Base-by-base conservation (phyloP, 2,113 vertebrate genomes). In the Ursus arctos region DNA sequence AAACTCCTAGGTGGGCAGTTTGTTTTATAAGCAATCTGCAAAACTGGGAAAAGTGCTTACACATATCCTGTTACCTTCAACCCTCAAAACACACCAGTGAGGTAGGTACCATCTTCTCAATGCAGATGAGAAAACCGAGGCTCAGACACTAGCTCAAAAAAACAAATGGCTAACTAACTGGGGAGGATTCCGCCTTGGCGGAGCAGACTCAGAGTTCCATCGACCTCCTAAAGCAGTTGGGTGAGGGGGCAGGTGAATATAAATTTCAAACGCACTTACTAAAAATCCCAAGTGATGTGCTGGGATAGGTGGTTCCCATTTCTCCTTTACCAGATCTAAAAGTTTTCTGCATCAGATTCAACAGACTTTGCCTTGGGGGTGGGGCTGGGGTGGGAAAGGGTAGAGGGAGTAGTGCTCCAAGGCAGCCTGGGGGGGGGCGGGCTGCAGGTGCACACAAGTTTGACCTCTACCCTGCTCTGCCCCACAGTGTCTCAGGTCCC, bases 301-400 rank as follows among this genome's bases (percentile, higher is more conserved):
- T 18, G 1, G 74, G 36, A 72, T 53, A 36, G 49, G 65, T 18
- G 86, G 59, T 91, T 97, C 36, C 72, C 31, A 47, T 47, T 77
- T 80, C 74, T 74, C 76, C 77, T 61, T 61, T 49, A 63, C 24
- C 47, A 85, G 51, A 61, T 82, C 77, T 59, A 65, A 76, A 71
- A 18, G 19, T 71, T 79, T 88, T 89, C 49, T 89, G 69, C 67
- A 47, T 96, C 43, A 43, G 49, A 96, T 89, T 82, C 74, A 92
- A 95, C 9, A 83, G 43, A 59, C 9, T 89, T 33, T 72, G 43
- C 63, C 21, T 40, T 51, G 9, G 43, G 77, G 40, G 14, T 21
- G 12, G 40, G 65, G 16, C 15, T 4, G 18, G 33, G 33, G 12
- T 5, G 7, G 51, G 53, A 36, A 59, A 21, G 14, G 24, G 36